Evolutionary conservation across 2,888 invertebrate genomes (phyloP), one percentile per base, ranked within the genome.

Genomic region (Yponomeuta malinellus): DNA sequence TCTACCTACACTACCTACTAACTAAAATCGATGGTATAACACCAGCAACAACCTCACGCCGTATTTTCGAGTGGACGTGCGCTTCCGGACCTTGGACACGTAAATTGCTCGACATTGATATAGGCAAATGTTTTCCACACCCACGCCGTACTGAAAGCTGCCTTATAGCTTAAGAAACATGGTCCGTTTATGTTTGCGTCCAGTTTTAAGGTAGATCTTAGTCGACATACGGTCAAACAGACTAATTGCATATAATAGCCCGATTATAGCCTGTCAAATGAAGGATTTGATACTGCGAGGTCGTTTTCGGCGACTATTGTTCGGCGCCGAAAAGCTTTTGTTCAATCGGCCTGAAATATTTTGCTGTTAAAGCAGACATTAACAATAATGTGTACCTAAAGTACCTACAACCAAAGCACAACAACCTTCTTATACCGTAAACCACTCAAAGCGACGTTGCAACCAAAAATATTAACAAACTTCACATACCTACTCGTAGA

Each of bases 1-100:
- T 37, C 37, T 37, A 5, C 37, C 43, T 43, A 43, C 43, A 8
- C 43, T 43, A 37, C 37, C 37, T 43, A 8, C 2, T 43, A 8
- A 68, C 68, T 59, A 68, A 67, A 52, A 52, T 70, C 63, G 63
- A 70, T 70, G 12, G 29, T 15, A 5, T 15, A 15, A 15, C 52
- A 4, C 52, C 52, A 15, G 52, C 52, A 64, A 70, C 64, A 64
- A 70, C 64, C 70, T 70, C 73, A 70, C 71, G 72, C 71, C 73
- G 73, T 74, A 75, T 74, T 75, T 75, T 75, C 75, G 74, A 73
- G 72, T 71, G 73, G 76, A 78, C 77, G 71, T 66, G 68, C 72
- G 77, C 78, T 83, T 82, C 82, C 83, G 83, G 80, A 74, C 74
- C 73, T 73, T 67, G 69, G 79, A 80, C 78, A 77, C 73, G 73